A percentile compares a stretch with the other conserved stretches of the same genome.
Evolutionary conservation across 2,797 vertebrate species (phyloP).

Genomic region (Girardinus metallicus): DNA sequence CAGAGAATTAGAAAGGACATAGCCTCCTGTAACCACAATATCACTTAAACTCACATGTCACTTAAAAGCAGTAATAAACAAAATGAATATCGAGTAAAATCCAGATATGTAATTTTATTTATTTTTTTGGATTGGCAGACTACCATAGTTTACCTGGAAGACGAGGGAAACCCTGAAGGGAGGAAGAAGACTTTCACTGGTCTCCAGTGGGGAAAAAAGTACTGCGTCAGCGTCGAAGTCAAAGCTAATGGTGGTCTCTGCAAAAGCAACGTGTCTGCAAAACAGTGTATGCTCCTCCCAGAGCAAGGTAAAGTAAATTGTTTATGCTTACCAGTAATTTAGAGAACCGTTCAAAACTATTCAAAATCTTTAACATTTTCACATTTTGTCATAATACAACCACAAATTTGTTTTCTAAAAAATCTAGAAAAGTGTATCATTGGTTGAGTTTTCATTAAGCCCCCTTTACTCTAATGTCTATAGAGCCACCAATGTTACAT

Average conservation of each 20-base stretch:
- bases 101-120: background rate
- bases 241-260: background rate
- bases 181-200: constrained; percentile 48
- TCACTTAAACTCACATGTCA: background rate
- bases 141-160: constrained; percentile 33
- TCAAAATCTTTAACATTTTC: background rate
- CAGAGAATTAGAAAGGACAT: background rate
- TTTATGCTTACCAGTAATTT: background rate
- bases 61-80: background rate
- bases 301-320: constrained; percentile 63
- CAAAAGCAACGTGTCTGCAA: constrained; percentile 38
- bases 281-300: constrained; percentile 70
- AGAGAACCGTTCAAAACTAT: background rate
- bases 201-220: constrained; percentile 63
- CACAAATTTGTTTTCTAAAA: background rate
- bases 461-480: background rate
- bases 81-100: background rate
- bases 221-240: constrained; percentile 73
- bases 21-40: background rate
- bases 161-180: constrained; percentile 11
- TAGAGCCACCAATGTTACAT: background rate
- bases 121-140: constrained; percentile 46
- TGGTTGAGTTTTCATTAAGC: background rate
- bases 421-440: background rate
- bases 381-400: background rate